Evolutionary conservation across 2,888 invertebrate genomes (phyloP).

Genomic region (Drosophila austrosaltans): DNA sequence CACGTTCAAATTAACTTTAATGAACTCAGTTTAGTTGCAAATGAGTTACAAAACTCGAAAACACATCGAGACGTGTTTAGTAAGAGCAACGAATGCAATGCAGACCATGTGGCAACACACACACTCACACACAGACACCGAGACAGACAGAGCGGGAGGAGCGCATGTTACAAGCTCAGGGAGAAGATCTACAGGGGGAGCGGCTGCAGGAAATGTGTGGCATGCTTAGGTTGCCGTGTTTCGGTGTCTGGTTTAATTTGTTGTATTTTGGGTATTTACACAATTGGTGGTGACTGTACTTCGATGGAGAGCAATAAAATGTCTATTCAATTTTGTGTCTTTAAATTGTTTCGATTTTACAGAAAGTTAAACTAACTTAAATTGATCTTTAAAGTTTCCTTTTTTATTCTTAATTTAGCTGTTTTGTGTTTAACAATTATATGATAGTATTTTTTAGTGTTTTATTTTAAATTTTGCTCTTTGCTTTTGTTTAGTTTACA

Average conservation of each 20-base stretch:
- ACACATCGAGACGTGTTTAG: conserved; percentile 78
- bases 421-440: too few species aligned
- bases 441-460: too few species aligned
- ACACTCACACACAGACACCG: neutral
- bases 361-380: too few species aligned
- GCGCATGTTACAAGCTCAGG: neutral
- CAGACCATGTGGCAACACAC: conserved; percentile 13
- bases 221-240: conserved; percentile 9
- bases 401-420: too few species aligned
- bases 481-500: too few species aligned
- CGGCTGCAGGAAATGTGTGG: neutral
- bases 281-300: conserved; percentile 16
- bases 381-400: too few species aligned
- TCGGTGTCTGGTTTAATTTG: conserved; percentile 35
- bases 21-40: conserved; percentile 79
- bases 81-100: conserved; percentile 41
- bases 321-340: neutral
- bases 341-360: neutral
- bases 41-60: conserved; percentile 78
- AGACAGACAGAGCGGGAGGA: neutral
- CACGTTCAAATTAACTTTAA: conserved; percentile 79
- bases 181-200: neutral
- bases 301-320: neutral
- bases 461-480: too few species aligned
- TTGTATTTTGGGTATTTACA: conserved; percentile 22